These are phyloP conservation scores for Melitaea cinxia DNA, from an alignment of 1,140 invertebrate genomes.

Conservation along the genomic window DNA sequence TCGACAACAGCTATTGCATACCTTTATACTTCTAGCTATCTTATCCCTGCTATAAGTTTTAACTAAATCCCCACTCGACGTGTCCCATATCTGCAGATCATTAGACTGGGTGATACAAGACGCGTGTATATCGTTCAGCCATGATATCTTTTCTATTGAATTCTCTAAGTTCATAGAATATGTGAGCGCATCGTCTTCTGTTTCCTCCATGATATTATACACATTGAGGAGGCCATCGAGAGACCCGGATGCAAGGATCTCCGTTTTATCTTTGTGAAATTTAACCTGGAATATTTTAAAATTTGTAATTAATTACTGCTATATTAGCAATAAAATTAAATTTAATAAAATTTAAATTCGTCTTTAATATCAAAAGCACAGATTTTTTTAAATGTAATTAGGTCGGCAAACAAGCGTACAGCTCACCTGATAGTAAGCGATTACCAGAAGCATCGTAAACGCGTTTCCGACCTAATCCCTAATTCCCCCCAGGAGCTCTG, in stretches of 20 bases:
- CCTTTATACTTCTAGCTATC: conserved; percentile 77
- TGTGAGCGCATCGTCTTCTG: conserved; percentile 91
- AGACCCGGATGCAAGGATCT: conserved; percentile 88
- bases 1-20: conserved; percentile 20
- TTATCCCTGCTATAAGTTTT: conserved; percentile 82
- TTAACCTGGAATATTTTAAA: conserved; percentile 79
- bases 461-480: too few relatives aligned
- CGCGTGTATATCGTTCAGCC: conserved; percentile 81
- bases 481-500: too few relatives aligned
- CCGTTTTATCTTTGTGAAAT: conserved; percentile 88
- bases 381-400: too few relatives aligned
- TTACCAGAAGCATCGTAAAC: too few relatives aligned
- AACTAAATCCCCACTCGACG: conserved; percentile 83
- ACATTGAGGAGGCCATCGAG: conserved; percentile 94
- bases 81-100: conserved; percentile 88
- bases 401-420: too few relatives aligned
- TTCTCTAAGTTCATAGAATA: conserved; percentile 92
- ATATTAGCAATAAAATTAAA: not conserved
- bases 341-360: too few relatives aligned
- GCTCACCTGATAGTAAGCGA: too few relatives aligned
- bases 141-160: conserved; percentile 86
- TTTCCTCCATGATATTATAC: conserved; percentile 88
- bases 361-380: too few relatives aligned
- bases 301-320: not conserved
- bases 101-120: conserved; percentile 87